Evolutionary conservation across 2,113 vertebrate species (phyloP), one percentile per base, ranked within the genome.

Genomic region (Paratilapia polleni): DNA sequence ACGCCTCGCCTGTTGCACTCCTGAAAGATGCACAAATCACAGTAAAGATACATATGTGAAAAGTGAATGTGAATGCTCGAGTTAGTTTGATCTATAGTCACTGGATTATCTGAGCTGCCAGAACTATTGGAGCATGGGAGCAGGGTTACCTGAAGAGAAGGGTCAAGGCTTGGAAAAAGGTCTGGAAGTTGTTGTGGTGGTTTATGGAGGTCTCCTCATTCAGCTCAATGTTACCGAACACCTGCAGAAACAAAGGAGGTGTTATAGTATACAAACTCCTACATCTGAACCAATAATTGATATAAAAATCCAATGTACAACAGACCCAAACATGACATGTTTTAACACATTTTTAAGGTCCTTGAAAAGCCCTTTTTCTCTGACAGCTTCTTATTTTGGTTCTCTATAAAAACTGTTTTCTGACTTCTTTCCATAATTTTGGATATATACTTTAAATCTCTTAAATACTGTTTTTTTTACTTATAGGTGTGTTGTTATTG

Each of bases 1-100:
- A 99, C n/a, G 97, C 97, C 89, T 99, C 98, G 4, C 98, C 98
- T 0, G 98, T 99, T 57, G 98, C 98, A 1, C 98, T 99, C 96
- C 98, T 99, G 93, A 38, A 66, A 77, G 14, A 86, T 47, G 73
- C 56, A 38, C 41, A 54, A n/a, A 9, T n/a, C 41, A 41, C 36
- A 58, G 63, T 11, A 31, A 59, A 58, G 20, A 12, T n/a, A 26
- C 8, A 41, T 3, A 54, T n/a, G 19, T 9, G 9, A 3, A 81
- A 14, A 52, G 24, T n/a, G 20, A 58, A 77, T 12, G 20, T 31
- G 8, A 78, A 80, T 73, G 12, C 24, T 73, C 12, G 17, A 52
- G 47, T 1, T 73, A 54, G 47, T n/a, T 34, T 73, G 11, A 73
- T 3, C 19, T 17, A 3, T 14, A 73, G 52, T 54, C 47, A 5